Evolutionary conservation across 2,888 invertebrate genomes (phyloP).

Genomic region (Ormyrus labotus): DNA sequence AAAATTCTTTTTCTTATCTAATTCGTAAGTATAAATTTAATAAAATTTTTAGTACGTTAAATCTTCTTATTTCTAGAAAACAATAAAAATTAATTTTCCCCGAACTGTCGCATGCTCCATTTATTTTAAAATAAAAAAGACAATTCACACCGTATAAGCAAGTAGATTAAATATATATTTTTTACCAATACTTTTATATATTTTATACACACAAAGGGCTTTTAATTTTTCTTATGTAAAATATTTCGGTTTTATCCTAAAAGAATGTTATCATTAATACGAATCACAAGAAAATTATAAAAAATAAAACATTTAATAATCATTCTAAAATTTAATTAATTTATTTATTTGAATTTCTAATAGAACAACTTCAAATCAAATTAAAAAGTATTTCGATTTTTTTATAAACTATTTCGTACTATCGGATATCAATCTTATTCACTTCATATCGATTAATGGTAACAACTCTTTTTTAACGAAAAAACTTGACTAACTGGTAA

Average conservation of each 20-base stretch:
- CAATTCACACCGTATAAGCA: not conserved
- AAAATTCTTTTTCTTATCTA: slow-evolving; percentile 7
- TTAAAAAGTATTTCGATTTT: too few species aligned
- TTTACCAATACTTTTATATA: too few species aligned
- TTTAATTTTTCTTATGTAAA: too few species aligned
- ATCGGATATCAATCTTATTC: not conserved
- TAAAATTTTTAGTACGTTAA: slow-evolving; percentile 20
- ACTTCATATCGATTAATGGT: not conserved
- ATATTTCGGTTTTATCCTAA: too few species aligned
- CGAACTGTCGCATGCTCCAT: slow-evolving; percentile 57
- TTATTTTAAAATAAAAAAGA: slow-evolving; percentile 42
- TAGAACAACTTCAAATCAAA: too few species aligned
- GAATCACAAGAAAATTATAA: not conserved
- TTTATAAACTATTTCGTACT: too few species aligned
- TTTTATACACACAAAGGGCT: too few species aligned
- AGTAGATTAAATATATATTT: not conserved
- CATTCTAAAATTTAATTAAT: too few species aligned
- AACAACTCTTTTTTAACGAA: slow-evolving; percentile 28
- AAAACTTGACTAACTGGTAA: not conserved
- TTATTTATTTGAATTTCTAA: too few species aligned
- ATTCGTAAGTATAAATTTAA: slow-evolving; percentile 28
- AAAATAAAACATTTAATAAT: too few species aligned
- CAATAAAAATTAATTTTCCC: slow-evolving; percentile 38
- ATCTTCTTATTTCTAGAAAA: slow-evolving; percentile 31
- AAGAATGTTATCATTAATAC: slow-evolving; percentile 20